phyloP scores from a whole-genome alignment of 2,888 invertebrate species.

The Calephelis perditalis region DNA sequence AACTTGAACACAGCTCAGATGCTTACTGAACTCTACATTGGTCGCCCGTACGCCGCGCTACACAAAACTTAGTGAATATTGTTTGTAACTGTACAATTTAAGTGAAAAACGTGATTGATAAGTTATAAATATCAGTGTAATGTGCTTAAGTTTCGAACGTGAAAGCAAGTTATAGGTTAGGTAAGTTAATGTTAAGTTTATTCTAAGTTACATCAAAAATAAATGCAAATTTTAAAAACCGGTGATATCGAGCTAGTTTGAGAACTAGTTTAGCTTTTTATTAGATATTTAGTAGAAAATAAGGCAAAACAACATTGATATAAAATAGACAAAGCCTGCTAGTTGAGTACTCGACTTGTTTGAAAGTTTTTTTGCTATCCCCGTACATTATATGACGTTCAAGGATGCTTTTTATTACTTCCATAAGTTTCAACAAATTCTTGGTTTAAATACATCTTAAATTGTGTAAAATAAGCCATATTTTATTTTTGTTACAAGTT shows the following conservation, averaged over 20 bases:
- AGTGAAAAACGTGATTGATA: slow-evolving; percentile 16
- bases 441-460: no score
- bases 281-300: slow-evolving; percentile 2
- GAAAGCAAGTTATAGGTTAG: slow-evolving; percentile 23
- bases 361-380: slow-evolving; percentile 34
- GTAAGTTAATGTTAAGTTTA: background rate
- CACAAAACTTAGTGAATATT: slow-evolving; percentile 26
- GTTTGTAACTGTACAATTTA: slow-evolving; percentile 49
- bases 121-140: slow-evolving; percentile 12
- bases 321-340: slow-evolving; percentile 34
- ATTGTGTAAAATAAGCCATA: no score
- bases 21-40: slow-evolving; percentile 36
- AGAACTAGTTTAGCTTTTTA: slow-evolving; percentile 2
- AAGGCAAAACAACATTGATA: slow-evolving; percentile 4
- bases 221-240: slow-evolving; percentile 7
- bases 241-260: slow-evolving; percentile 1
- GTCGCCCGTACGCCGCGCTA: slow-evolving; percentile 36
- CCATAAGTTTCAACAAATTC: no score
- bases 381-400: slow-evolving; percentile 18
- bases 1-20: slow-evolving; percentile 41
- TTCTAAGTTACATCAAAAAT: slow-evolving; percentile 2
- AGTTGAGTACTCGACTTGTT: slow-evolving; percentile 35
- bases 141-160: background rate
- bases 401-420: slow-evolving; percentile 6
- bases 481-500: no score